These are phyloP conservation scores for Sialia sialis DNA, from an alignment of 2,113 vertebrate species.

Conservation along the genomic window DNA sequence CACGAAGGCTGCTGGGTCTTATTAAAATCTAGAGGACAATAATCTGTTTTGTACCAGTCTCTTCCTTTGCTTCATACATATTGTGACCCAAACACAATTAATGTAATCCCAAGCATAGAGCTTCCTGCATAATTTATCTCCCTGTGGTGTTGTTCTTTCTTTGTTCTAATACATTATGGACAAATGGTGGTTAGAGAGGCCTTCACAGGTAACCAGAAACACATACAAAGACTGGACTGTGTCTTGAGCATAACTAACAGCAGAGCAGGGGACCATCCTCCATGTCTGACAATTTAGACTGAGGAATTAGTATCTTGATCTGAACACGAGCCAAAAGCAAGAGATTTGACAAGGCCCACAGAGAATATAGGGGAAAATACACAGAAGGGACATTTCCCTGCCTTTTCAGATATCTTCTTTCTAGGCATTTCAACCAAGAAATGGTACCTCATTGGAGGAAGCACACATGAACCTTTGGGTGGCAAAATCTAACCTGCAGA, in stretches of 20 bases:
- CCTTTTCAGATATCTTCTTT: neutral
- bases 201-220: neutral
- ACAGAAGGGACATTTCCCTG: neutral
- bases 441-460: neutral
- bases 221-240: neutral
- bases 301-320: neutral
- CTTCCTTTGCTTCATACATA: neutral
- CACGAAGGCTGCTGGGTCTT: neutral
- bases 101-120: neutral
- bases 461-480: neutral
- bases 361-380: neutral
- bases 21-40: constrained; percentile 23
- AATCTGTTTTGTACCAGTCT: neutral
- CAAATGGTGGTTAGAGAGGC: neutral
- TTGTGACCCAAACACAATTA: neutral
- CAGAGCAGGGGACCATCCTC: neutral
- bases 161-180: neutral
- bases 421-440: neutral
- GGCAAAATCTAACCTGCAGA: neutral
- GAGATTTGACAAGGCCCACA: neutral
- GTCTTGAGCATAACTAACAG: neutral
- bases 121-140: neutral
- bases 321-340: neutral
- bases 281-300: neutral
- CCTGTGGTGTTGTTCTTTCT: neutral